Percentiles rank a stretch among this genome's conserved stretches.
Evolutionary conservation across 2,888 invertebrate species (phyloP).

Genomic region (Heliconius aoede): DNA sequence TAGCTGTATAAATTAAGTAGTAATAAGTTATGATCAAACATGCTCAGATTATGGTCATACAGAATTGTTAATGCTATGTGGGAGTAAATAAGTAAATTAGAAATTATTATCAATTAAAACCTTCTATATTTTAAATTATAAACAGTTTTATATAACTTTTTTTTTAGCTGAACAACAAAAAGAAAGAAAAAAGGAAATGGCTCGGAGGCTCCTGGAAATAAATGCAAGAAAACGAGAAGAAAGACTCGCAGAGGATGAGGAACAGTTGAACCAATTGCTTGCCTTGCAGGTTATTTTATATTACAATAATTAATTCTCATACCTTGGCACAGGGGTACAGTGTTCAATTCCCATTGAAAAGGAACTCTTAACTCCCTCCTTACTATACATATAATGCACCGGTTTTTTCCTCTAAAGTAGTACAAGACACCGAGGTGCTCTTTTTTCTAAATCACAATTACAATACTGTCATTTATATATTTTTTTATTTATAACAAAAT

Average conservation of each 20-base stretch:
- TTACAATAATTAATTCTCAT: background rate
- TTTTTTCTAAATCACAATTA: too few relatives aligned
- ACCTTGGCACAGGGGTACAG: background rate
- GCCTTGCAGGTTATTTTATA: slow-evolving; percentile 86
- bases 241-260: slow-evolving; percentile 93
- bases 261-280: slow-evolving; percentile 90
- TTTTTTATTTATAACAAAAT: too few relatives aligned
- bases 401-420: too few relatives aligned
- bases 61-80: background rate
- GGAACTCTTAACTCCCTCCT: background rate
- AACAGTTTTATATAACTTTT: too few relatives aligned
- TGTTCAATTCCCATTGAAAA: background rate
- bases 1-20: too few relatives aligned
- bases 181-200: slow-evolving; percentile 93
- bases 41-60: too few relatives aligned
- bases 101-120: background rate
- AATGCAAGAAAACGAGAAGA: slow-evolving; percentile 95
- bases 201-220: slow-evolving; percentile 92
- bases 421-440: too few relatives aligned
- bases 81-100: background rate
- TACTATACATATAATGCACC: too few relatives aligned
- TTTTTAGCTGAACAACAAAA: slow-evolving; percentile 89
- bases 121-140: background rate
- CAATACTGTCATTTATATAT: too few relatives aligned
- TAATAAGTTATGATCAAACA: too few relatives aligned